Base-by-base conservation (phyloP, 2,113 vertebrate genomes). In the Sceloporus tristichus region DNA sequence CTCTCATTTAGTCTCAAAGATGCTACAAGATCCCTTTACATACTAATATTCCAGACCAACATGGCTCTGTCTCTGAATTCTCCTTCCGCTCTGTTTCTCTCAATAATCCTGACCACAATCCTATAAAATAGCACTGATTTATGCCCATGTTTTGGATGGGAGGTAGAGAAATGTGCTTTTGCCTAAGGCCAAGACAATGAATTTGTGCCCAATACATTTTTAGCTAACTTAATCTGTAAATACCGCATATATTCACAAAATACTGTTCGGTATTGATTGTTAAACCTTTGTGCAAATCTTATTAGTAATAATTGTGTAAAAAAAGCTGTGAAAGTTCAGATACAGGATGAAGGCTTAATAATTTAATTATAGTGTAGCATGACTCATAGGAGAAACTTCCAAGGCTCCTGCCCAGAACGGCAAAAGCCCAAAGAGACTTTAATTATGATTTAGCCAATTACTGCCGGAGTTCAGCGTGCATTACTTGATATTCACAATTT, bases 271-370 rank as follows among this genome's bases (percentile, higher is more conserved):
- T 66, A 77, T 77, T 85, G 74, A 66, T 85, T 21, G 56, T 85
- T 77, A 77, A 48, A 77, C 9, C 27, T 65, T 85, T 85, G 74
- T 27, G 38, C 38, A 85, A 85, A 77, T 66, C 56, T 16, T 66
- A 77, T 85, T 77, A 85, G 74, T 42, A 85, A 76, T 85, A 85
- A 77, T 85, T 77, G 84, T 77, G 5, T n/a, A 65, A 85, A 77
- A 85, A 77, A 59, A 42, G 38, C 40, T 19, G 56, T 40, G 62
- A 66, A 42, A 2, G 25, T 23, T 77, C 42, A 54, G 38, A 34
- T n/a, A 34, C 5, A 11, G 34, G 85, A 53, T n/a, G 85, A 68
- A 78, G 62, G 74, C 59, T 48, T 78, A 13, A 68, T 68, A 68
- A 86, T 78, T 65, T 77, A 85, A 74, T 77, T 77, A 78, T 78